Evolutionary conservation across 2,888 invertebrate species (phyloP), one percentile per base, ranked within the genome.

Genomic region (Andrena praecox): DNA sequence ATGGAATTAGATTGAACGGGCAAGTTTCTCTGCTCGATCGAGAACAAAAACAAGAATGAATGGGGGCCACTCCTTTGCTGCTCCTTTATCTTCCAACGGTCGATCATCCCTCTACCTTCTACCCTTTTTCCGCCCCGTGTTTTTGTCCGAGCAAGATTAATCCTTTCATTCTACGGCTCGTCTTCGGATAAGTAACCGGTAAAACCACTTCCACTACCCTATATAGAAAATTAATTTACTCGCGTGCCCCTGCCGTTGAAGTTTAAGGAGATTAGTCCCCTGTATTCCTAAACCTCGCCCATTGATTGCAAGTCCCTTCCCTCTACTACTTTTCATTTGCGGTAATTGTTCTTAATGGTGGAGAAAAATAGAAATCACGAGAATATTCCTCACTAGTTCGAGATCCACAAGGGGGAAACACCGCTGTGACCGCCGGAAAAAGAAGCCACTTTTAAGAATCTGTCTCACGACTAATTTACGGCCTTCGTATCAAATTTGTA

Each of bases 1-100:
- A 87, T 81, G 82, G 79, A 84, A 85, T 85, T 83, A 77, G 77
- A 75, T 62, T 70, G 70, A 10, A 48, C 27, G 59, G 12, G 72
- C 77, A 33, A 80, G 74, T 80, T 77, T 54, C 70, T 20, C 52
- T 16, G 16, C 62, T 77, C 35, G 76, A 60, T 29, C 24, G 20
- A 8, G n/a, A 35, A 35, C 77, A 84, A 85, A 85, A 85, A 85
- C 80, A 77, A 62, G 74, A 60, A 78, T 56, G 33, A 16, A 33
- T 60, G 29, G 16, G 50, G 50, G 63, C 8, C 66, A 12, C 16
- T 66, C 59, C 76, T 66, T 59, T 31, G 29, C 33, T 29, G 42
- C 52, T 67, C 69, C 69, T 77, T 74, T 74, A 64, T 84, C 84
- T 68, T 27, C 59, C 20, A 72, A 48, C 59, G 16, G 66, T 80